Evolutionary conservation across 1,140 invertebrate genomes (phyloP), one percentile per base, ranked within the genome.

Genomic region (Rhagoletis pomonella): DNA sequence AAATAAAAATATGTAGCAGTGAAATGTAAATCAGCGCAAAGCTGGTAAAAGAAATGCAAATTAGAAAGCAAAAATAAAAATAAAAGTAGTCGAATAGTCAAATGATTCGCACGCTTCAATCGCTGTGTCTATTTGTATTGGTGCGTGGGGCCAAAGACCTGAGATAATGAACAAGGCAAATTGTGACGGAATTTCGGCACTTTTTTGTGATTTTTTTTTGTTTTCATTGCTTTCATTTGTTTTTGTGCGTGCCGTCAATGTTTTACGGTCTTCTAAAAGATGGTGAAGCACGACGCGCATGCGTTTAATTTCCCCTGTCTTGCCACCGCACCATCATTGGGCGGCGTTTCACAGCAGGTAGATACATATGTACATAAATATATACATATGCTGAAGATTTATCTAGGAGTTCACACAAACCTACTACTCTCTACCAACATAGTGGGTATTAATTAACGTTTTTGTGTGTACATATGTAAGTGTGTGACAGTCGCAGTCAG

Each of bases 11-110:
- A 81, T 67, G n/a, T 67, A 3, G 19, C 7, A 10, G n/a, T 12
- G 4, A 73, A 47, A n/a, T 73, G 5, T 73, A 73, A n/a, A 73
- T 39, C 42, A 73, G 14, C 4, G 50, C 47, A 6, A 81, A 81
- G 9, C 29, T 55, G 17, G 6, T n/a, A 17, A 50, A 81, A 10
- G 7, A 81, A 81, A 81, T 81, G 44, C 19, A 81, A 55, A 81
- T 81, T 81, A 55, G 73, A 50, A 81, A 81, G 50, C 47, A n/a
- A 73, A 81, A 81, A 50, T 55, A 81, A 55, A n/a, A 81, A 55
- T 9, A 50, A 55, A 58, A 81, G 47, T 47, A 7, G 47, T 47
- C 4, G 6, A 3, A 47, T 6, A 17, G 14, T 29, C 55, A 29
- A 29, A 81, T 2, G 1, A 55, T 81, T 73, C n/a, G 4, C 39